Percentiles rank a stretch among this genome's conserved stretches.
These are phyloP conservation scores for Pyrocephalus nanus DNA, from an alignment of 2,797 vertebrate species.

Conservation along the genomic window DNA sequence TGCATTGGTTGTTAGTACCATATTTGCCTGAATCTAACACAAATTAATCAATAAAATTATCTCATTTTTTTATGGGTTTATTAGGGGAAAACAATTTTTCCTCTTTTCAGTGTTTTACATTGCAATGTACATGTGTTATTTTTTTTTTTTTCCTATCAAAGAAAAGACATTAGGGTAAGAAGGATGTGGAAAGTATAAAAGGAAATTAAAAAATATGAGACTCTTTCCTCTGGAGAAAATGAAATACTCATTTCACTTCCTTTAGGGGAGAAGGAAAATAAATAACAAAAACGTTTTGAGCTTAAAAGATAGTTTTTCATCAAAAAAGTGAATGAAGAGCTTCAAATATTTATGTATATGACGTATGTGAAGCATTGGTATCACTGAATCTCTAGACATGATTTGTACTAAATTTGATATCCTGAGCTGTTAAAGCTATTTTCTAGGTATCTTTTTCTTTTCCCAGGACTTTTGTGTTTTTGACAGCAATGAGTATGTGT, in stretches of 20 bases:
- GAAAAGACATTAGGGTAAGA: background rate
- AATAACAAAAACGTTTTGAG: background rate
- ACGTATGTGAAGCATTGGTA: accelerated
- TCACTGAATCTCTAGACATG: background rate
- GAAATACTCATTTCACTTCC: background rate
- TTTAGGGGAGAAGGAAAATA: background rate
- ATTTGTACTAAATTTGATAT: background rate
- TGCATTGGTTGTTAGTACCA: background rate
- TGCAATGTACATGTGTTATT: background rate
- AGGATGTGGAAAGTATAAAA: background rate
- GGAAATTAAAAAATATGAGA: background rate
- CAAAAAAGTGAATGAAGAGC: background rate
- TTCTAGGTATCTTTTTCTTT: background rate
- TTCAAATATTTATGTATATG: background rate
- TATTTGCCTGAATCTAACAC: background rate
- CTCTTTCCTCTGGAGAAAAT: background rate
- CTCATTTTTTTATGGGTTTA: background rate
- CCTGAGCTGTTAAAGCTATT: background rate
- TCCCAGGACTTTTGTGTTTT: background rate
- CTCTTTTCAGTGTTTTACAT: background rate
- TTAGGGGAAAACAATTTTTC: background rate
- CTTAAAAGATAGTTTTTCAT: background rate
- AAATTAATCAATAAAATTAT: background rate
- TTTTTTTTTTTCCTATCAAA: background rate
- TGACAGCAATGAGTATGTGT: background rate